phyloP scores from a whole-genome alignment of 1,140 invertebrate species.

The Anthonomus grandis region DNA sequence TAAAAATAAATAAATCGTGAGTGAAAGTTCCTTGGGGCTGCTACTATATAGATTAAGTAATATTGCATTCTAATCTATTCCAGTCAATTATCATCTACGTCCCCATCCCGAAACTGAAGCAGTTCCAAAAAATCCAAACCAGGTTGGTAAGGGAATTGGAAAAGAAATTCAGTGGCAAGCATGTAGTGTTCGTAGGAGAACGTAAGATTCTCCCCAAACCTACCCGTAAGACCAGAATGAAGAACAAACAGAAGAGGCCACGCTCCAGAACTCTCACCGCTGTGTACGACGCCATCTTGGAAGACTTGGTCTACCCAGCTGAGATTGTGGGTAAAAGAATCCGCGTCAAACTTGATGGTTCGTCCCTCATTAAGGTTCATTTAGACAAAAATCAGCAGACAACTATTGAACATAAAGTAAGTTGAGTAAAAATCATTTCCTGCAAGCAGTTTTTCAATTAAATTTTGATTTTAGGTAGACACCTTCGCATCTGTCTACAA shows the following conservation, averaged over 20 bases:
- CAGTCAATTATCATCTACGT: conserved; percentile 98
- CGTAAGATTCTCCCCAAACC: conserved; percentile 98
- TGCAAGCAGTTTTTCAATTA: no score
- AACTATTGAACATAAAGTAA: conserved; percentile 98
- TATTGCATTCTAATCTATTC: no score
- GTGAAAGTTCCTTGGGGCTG: no score
- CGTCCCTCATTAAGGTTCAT: conserved; percentile 96
- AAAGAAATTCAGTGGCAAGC: conserved; percentile 99
- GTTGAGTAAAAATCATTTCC: no score
- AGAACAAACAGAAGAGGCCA: conserved; percentile 97
- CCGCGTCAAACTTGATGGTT: conserved; percentile 92
- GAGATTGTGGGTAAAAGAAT: conserved; percentile 99
- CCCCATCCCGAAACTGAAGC: conserved; percentile 94
- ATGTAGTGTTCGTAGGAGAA: conserved; percentile 98
- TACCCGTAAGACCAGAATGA: conserved; percentile 89
- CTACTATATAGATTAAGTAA: no score
- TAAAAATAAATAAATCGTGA: no score
- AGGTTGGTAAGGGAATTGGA: conserved; percentile 95
- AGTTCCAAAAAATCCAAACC: conserved; percentile 97
- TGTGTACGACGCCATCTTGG: conserved; percentile 95
- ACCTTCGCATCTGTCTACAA: conserved; percentile 98
- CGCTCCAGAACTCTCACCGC: conserved; percentile 89
- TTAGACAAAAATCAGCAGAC: conserved; percentile 98
- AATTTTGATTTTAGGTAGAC: conserved; percentile 75
- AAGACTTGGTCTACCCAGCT: conserved; percentile 97